These are phyloP conservation scores for Flexamia atlantica DNA, from an alignment of 2,888 invertebrate species.

Conservation along the genomic window DNA sequence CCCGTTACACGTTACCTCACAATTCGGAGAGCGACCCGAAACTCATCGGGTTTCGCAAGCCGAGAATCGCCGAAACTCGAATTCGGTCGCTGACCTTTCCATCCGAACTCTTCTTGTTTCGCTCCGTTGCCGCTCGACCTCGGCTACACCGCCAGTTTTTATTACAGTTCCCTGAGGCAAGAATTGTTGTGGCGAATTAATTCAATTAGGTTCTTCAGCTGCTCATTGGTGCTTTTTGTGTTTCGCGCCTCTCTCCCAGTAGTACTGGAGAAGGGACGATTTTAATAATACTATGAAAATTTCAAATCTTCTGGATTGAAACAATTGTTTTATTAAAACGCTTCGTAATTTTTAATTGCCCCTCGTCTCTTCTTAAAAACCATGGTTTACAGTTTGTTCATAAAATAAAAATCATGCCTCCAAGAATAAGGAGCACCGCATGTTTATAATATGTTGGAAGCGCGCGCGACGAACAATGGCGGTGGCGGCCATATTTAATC, in stretches of 20 bases:
- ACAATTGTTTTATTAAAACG: too few relatives aligned
- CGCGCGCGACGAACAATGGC: slow-evolving; percentile 19
- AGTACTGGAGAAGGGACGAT: too few relatives aligned
- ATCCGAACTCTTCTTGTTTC: slow-evolving; percentile 9
- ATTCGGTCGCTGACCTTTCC: slow-evolving; percentile 41
- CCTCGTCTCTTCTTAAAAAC: too few relatives aligned
- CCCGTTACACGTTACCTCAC: slow-evolving; percentile 36
- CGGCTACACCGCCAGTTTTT: neutral
- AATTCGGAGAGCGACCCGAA: neutral
- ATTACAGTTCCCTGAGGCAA: neutral
- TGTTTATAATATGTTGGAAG: slow-evolving; percentile 5
- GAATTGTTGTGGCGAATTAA: neutral
- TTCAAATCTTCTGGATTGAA: too few relatives aligned
- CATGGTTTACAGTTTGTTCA: too few relatives aligned
- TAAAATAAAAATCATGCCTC: too few relatives aligned
- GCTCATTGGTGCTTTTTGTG: too few relatives aligned
- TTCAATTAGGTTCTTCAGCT: neutral
- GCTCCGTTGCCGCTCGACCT: neutral
- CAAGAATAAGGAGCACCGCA: too few relatives aligned
- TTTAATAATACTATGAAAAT: too few relatives aligned
- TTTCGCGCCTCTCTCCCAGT: too few relatives aligned
- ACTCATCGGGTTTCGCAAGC: neutral
- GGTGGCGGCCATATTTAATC: slow-evolving; percentile 57
- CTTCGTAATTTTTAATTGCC: too few relatives aligned
- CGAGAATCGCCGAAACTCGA: slow-evolving; percentile 16